These are phyloP conservation scores for Nomada hirtipes DNA, from an alignment of 2,888 invertebrate genomes.

Conservation along the genomic window DNA sequence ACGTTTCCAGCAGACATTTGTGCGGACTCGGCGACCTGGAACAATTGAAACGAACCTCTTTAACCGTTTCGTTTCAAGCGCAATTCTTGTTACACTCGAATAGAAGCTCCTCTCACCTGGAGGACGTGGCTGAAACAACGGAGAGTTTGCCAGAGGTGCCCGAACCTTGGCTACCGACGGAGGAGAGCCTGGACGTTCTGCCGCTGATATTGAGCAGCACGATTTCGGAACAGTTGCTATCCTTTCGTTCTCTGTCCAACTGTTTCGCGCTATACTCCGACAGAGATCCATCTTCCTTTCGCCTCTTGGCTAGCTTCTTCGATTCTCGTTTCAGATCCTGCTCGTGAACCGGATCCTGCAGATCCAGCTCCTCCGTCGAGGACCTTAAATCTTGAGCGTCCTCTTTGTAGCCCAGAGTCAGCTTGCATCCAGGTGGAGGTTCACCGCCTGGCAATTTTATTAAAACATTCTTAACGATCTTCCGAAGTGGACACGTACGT, in stretches of 20 bases:
- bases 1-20: conserved; percentile 95
- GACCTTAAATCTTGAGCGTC: conserved; percentile 94
- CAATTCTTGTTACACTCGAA: not conserved
- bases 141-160: conserved; percentile 85
- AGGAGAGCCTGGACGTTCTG: conserved; percentile 92
- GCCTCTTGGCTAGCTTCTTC: conserved; percentile 80
- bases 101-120: conserved; percentile 74
- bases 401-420: conserved; percentile 86
- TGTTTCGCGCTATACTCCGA: conserved; percentile 83
- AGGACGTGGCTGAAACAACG: conserved; percentile 81
- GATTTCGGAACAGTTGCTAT: conserved; percentile 91
- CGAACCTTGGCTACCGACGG: conserved; percentile 92
- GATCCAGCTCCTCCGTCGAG: conserved; percentile 95
- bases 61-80: too few species aligned
- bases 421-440: conserved; percentile 79
- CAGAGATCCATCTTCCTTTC: conserved; percentile 81
- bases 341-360: conserved; percentile 88
- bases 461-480: not conserved
- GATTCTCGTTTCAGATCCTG: conserved; percentile 80
- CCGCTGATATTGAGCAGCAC: conserved; percentile 89
- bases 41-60: not conserved
- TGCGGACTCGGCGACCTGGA: conserved; percentile 94
- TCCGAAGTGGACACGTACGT: not conserved
- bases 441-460: conserved; percentile 74
- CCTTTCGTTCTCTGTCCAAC: conserved; percentile 88